Evolutionary conservation across 2,113 vertebrate genomes (phyloP), one percentile per base, ranked within the genome.

Genomic region (Gavialis gangeticus): DNA sequence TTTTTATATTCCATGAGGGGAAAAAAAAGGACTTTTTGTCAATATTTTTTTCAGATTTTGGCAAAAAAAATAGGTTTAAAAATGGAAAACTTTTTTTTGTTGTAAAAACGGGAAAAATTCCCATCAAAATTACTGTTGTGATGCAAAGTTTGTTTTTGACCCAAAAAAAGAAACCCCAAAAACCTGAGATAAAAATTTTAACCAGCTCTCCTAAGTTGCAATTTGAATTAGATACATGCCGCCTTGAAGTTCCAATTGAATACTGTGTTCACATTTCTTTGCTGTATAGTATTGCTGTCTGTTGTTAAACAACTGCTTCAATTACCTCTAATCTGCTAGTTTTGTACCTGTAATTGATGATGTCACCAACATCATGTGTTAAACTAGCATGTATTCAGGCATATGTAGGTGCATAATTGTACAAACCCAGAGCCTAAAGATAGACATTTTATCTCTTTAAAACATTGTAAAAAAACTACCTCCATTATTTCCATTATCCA

Each of bases 191-290:
- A 92, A 85, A 6, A 22, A 19, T 46, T 90, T 15, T 27, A 87
- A 12, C 81, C 67, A 46, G 67, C 82, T 94, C 80, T 85, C 82
- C 63, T 85, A 12, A 75, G 64, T 92, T 91, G 88, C 67, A 88
- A 25, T 89, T 90, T 83, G 73, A 73, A 81, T 88, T 90, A 88
- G 66, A 62, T 67, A 75, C 94, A n/a, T 54, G 93, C 92, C 37
- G 58, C 76, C 80, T 81, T 83, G 69, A 87, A 57, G 75, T 85
- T 92, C 71, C 56, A 76, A 19, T 24, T 73, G 82, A 92, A 83
- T 76, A 67, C 30, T 75, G n/a, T 46, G 54, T 84, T 92, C 71
- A n/a, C 71, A 69, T 54, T 85, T 24, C 12, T 90, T 96, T 93
- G 30, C 87, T 73, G 71, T 87, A 59, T 75, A 59, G 30, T 67